Evolutionary conservation across 2,888 invertebrate species (phyloP).

Genomic region (Hirtodrosophila cameraria): DNA sequence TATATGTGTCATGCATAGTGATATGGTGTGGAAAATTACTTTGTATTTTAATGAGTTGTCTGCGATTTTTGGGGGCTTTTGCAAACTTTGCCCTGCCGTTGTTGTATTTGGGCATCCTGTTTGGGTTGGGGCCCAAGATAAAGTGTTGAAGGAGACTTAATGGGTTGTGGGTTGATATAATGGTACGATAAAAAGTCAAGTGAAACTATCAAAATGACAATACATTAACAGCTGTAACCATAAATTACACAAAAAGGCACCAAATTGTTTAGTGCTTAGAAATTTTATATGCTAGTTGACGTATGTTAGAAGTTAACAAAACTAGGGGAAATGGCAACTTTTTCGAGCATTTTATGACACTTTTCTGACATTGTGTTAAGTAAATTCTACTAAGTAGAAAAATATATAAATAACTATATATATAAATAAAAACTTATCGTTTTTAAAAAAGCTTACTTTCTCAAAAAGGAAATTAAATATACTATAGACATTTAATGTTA

Average conservation of each 20-base stretch:
- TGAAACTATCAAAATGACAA: slow-evolving; percentile 38
- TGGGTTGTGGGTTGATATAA: slow-evolving; percentile 20
- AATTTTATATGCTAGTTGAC: slow-evolving; percentile 2
- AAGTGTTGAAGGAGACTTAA: slow-evolving; percentile 10
- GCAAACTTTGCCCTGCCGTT: slow-evolving; percentile 35
- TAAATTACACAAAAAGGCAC: slow-evolving; percentile 18
- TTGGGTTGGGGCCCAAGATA: background rate
- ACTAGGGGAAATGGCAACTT: too few relatives aligned
- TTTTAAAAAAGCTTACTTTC: too few relatives aligned
- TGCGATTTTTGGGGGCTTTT: slow-evolving; percentile 17
- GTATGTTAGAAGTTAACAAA: background rate
- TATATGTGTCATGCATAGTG: slow-evolving; percentile 64
- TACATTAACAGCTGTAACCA: slow-evolving; percentile 35
- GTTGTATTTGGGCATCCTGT: background rate
- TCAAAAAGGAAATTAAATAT: too few relatives aligned
- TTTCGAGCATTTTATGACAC: too few relatives aligned
- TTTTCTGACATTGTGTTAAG: too few relatives aligned
- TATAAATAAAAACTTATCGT: too few relatives aligned
- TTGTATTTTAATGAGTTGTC: slow-evolving; percentile 74
- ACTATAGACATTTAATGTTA: too few relatives aligned
- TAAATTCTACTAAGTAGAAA: too few relatives aligned
- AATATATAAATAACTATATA: too few relatives aligned
- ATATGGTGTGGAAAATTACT: slow-evolving; percentile 77
- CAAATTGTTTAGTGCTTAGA: background rate
- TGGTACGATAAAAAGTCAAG: slow-evolving; percentile 26